phyloP scores from a whole-genome alignment of 2,888 invertebrate genomes.

The Patella ulyssiponensis region DNA sequence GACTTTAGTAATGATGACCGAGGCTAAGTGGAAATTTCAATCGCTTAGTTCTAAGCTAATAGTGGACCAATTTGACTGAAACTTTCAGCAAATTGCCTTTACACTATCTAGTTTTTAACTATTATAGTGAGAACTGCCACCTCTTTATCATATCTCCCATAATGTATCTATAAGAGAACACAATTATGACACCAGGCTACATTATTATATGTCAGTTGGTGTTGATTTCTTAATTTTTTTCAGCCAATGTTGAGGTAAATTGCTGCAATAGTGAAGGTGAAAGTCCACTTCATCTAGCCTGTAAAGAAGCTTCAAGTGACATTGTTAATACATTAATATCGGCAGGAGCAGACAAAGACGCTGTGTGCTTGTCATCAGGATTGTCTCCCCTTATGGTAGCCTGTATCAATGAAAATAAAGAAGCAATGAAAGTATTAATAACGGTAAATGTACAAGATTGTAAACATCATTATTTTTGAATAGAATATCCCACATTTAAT shows the following conservation, averaged over 20 bases:
- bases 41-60: no score
- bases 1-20: no score
- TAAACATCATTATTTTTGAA: not conserved
- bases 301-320: slow-evolving; percentile 45
- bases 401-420: slow-evolving; percentile 52
- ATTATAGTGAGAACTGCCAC: no score
- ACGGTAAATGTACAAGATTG: slow-evolving; percentile 41
- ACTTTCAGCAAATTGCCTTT: no score
- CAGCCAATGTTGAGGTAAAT: slow-evolving; percentile 47
- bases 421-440: slow-evolving; percentile 49
- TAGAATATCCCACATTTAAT: not conserved
- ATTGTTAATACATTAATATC: slow-evolving; percentile 41
- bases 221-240: slow-evolving; percentile 7
- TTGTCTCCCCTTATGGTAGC: slow-evolving; percentile 57
- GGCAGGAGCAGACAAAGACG: slow-evolving; percentile 50
- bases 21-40: no score
- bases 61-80: no score
- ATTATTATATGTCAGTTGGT: no score
- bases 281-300: slow-evolving; percentile 50
- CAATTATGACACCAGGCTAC: no score
- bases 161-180: no score
- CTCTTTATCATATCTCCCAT: no score
- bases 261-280: slow-evolving; percentile 41
- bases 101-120: no score
- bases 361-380: slow-evolving; percentile 39